Percentiles rank a stretch among this genome's conserved stretches.
phyloP scores from a whole-genome alignment of 1,140 invertebrate genomes.

The Mesaphorura yosii region DNA sequence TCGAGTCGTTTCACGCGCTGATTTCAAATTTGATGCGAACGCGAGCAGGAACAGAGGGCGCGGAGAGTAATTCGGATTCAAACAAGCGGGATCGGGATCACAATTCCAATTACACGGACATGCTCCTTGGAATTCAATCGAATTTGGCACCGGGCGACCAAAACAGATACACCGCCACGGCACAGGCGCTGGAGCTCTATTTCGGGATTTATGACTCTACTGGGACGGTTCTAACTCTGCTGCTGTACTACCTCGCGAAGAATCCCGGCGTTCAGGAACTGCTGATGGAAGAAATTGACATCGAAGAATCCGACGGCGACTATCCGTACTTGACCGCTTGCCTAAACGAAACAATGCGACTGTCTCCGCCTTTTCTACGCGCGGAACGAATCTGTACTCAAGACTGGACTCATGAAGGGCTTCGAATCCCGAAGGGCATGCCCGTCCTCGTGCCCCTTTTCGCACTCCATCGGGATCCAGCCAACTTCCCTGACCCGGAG shows the following conservation, averaged over 20 bases:
- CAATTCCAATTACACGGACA: constrained; percentile 9
- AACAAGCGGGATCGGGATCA: constrained; percentile 13
- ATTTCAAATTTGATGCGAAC: constrained; percentile 4
- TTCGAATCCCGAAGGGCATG: constrained; percentile 35
- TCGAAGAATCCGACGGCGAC: constrained; percentile 17
- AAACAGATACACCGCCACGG: constrained; percentile 7
- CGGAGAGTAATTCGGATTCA: background rate
- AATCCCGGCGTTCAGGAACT: constrained; percentile 55
- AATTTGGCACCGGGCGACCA: constrained; percentile 15
- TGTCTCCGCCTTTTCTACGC: constrained; percentile 7
- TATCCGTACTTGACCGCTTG: constrained; percentile 20
- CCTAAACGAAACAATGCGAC: constrained; percentile 9
- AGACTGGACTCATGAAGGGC: constrained; percentile 11
- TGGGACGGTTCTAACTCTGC: constrained; percentile 6
- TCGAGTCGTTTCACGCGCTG: background rate
- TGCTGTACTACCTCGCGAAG: constrained; percentile 46
- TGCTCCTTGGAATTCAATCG: constrained; percentile 11
- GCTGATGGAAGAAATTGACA: constrained; percentile 55
- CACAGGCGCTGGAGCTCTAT: constrained; percentile 20
- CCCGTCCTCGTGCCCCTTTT: constrained; percentile 39
- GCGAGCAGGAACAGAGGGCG: background rate
- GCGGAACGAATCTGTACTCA: constrained; percentile 18
- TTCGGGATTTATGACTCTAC: constrained; percentile 18
- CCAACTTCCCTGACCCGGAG: constrained; percentile 42
- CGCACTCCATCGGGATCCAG: constrained; percentile 41